These are phyloP conservation scores for Sturnira hondurensis DNA, from an alignment of 2,113 vertebrate genomes.

Conservation along the genomic window DNA sequence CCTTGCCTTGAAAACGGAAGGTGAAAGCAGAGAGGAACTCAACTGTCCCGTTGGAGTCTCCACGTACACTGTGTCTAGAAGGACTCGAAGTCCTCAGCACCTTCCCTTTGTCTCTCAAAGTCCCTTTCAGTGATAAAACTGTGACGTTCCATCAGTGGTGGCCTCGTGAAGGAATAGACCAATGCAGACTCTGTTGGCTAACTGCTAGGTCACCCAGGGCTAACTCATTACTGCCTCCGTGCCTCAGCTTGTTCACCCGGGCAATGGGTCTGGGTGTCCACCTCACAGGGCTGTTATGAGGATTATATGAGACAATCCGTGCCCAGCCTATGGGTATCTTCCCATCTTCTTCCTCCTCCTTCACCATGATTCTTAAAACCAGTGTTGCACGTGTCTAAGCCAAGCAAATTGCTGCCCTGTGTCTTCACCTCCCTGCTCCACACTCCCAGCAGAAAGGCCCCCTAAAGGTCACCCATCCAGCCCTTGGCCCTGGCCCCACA, in stretches of 20 bases:
- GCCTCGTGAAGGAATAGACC: not conserved
- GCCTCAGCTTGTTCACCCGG: not conserved
- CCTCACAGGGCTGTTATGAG: no score
- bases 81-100: accelerated
- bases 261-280: not conserved
- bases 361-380: not conserved
- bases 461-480: not conserved
- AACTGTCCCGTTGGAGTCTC: not conserved
- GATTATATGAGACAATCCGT: accelerated
- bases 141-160: accelerated
- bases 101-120: not conserved
- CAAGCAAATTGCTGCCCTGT: not conserved
- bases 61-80: accelerated
- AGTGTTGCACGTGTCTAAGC: not conserved
- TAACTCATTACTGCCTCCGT: not conserved
- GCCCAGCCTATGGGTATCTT: not conserved
- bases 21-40: not conserved
- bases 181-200: not conserved
- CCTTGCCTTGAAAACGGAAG: not conserved
- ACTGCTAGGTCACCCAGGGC: not conserved
- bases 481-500: not conserved
- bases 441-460: not conserved
- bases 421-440: not conserved
- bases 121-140: not conserved
- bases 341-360: not conserved